A percentile compares a stretch with the other conserved stretches of the same genome.
Conservation (phyloP, 2,113 vertebrate species). For the Phalacrocorax brasilianus region DNA sequence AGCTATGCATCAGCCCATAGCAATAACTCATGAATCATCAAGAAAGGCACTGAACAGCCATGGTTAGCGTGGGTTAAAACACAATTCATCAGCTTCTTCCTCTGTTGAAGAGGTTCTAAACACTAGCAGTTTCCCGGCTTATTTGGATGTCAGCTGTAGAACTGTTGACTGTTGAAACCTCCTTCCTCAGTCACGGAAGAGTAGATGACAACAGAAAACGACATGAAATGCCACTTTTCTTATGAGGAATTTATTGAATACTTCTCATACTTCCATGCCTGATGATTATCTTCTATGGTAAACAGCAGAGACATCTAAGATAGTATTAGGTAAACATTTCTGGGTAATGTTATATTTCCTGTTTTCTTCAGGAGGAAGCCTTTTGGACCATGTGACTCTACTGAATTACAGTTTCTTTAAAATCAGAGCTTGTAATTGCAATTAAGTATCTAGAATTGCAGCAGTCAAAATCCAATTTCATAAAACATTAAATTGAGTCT, state of each 20-base stretch:
- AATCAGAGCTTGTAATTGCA: constrained; percentile 34
- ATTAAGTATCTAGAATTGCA: constrained; percentile 60
- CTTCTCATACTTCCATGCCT: not conserved
- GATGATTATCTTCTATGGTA: not conserved
- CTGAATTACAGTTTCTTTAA: not conserved
- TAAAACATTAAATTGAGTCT: constrained; percentile 44
- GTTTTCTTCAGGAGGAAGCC: not conserved
- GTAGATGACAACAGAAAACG: not conserved
- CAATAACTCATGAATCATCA: not conserved
- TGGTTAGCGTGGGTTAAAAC: not conserved
- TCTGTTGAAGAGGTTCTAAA: not conserved
- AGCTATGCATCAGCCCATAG: not conserved
- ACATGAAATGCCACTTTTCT: not conserved
- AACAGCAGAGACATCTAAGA: not conserved
- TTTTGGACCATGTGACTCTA: not conserved
- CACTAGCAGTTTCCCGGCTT: not conserved
- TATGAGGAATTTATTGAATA: not conserved
- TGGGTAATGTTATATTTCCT: not conserved
- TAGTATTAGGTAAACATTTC: not conserved
- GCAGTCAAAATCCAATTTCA: constrained; percentile 41
- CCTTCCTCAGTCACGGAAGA: not conserved
- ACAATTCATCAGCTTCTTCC: not conserved
- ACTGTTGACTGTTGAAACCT: not conserved
- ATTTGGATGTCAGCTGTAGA: not conserved
- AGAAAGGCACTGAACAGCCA: not conserved